Evolutionary conservation across 1,140 invertebrate genomes (phyloP), one percentile per base, ranked within the genome.

Genomic region (Lamellibrachia luymesi): DNA sequence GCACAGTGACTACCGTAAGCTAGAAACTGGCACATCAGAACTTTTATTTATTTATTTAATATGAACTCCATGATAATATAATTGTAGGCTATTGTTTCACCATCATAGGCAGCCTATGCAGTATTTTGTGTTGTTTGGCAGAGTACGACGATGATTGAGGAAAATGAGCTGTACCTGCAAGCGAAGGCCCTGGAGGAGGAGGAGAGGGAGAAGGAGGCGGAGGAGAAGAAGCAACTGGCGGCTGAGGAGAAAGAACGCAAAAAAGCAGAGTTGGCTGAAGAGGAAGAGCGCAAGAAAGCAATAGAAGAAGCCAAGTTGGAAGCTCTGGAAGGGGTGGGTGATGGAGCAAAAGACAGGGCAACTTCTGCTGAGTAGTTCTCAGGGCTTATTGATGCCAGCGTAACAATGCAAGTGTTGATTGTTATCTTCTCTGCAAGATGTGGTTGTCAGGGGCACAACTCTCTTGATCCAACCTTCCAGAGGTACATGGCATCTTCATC

Each of bases 131-230:
- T 51, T 64, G n/a, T 91, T 93, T 95, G 94, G 17, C 93, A 95
- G 95, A 92, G 94, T n/a, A 93, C 91, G 56, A 94, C 94, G 2
- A 95, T 95, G 95, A 94, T 95, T 80, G 95, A 95, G 91, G 95
- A 95, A 90, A 93, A 93, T 13, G 93, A 94, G 89, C 94, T 94
- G 90, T 80, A 92, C 64, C 7, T 52, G 90, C 91, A 92, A 49
- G 4, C 49, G 6, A 92, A 94, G 91, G 94, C 90, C 1, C 90
- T n/a, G 22, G 91, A 94, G 91, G 90, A 92, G 52, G 90, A 94
- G 91, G 91, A 92, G 90, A 92, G 51, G 52, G 64, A 91, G 80
- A 94, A 94, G 64, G 91, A 90, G 50, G 49, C 94, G 50, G 91
- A 93, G 90, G 90, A 93, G 93, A 92, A 91, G 91, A 92, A 94